phyloP scores from a whole-genome alignment of 2,797 vertebrate genomes.

The Yasuhikotakia modesta region DNA sequence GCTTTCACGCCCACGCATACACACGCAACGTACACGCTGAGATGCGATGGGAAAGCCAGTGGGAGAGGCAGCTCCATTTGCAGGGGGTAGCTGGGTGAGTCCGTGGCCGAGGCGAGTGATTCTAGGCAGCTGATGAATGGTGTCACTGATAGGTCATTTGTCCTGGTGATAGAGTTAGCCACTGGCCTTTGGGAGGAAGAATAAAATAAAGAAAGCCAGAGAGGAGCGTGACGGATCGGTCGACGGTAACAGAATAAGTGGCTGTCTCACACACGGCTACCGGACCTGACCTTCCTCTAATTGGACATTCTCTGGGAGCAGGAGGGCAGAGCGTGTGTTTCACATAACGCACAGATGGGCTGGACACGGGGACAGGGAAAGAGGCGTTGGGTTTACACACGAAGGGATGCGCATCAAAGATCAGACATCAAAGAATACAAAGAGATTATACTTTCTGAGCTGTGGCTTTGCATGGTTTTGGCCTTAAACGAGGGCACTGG shows the following conservation, averaged over 20 bases:
- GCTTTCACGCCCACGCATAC: conserved; percentile 11
- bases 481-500: not conserved
- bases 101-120: conserved; percentile 47
- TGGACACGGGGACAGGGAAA: conserved; percentile 40
- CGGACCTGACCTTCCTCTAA: conserved; percentile 58
- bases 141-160: conserved; percentile 67
- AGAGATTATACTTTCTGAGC: conserved; percentile 29
- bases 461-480: conserved; percentile 16
- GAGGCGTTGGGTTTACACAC: conserved; percentile 36
- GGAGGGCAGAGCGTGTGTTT: conserved; percentile 34
- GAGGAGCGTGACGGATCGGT: conserved; percentile 63
- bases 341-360: conserved; percentile 22
- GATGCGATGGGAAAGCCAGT: conserved; percentile 9
- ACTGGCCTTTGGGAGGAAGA: conserved; percentile 67
- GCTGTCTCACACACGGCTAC: conserved; percentile 56
- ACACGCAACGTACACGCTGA: conserved; percentile 24
- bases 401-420: conserved; percentile 40
- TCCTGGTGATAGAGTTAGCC: conserved; percentile 66
- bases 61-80: conserved; percentile 7
- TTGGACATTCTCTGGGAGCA: conserved; percentile 60
- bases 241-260: conserved; percentile 65
- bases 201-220: conserved; percentile 66
- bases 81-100: conserved; percentile 36
- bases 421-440: conserved; percentile 20
- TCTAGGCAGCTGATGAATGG: conserved; percentile 63